A percentile compares a stretch with the other conserved stretches of the same genome.
These are phyloP conservation scores for Phrynocephalus guinanensis DNA, from an alignment of 2,797 vertebrate species.

Conservation along the genomic window DNA sequence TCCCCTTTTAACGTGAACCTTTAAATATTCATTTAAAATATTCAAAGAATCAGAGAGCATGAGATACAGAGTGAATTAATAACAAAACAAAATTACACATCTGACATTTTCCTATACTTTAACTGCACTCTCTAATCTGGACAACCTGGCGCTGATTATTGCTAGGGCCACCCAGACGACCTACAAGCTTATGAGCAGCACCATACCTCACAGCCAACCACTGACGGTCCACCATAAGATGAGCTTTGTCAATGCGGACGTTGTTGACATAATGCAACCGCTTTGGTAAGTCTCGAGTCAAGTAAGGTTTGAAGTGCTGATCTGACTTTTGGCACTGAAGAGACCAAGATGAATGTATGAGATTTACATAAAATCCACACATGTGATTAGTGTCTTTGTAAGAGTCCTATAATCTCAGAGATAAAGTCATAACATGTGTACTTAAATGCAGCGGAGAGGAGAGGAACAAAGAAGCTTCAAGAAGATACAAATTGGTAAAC, in stretches of 20 bases:
- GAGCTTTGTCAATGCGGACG: conserved; percentile 88
- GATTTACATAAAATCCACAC: background rate
- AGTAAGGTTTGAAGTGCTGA: conserved; percentile 90
- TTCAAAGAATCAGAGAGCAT: background rate
- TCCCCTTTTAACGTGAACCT: background rate
- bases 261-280: conserved; percentile 89
- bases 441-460: too few species aligned
- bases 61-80: background rate
- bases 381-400: too few species aligned
- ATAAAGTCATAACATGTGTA: too few species aligned
- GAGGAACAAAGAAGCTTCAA: background rate
- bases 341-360: background rate
- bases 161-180: background rate
- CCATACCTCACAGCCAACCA: conserved; percentile 88
- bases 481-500: conserved; percentile 55
- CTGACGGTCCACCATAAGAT: conserved; percentile 86
- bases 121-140: background rate
- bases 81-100: background rate
- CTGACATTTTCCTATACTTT: background rate
- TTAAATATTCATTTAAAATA: background rate
- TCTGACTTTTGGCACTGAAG: conserved; percentile 86
- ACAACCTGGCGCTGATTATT: too few species aligned
- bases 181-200: background rate
- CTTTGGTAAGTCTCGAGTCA: conserved; percentile 90
- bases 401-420: too few species aligned